Percentiles rank a stretch among this genome's conserved stretches.
Conservation (phyloP, 2,113 vertebrate species). For the Etia nguti region DNA sequence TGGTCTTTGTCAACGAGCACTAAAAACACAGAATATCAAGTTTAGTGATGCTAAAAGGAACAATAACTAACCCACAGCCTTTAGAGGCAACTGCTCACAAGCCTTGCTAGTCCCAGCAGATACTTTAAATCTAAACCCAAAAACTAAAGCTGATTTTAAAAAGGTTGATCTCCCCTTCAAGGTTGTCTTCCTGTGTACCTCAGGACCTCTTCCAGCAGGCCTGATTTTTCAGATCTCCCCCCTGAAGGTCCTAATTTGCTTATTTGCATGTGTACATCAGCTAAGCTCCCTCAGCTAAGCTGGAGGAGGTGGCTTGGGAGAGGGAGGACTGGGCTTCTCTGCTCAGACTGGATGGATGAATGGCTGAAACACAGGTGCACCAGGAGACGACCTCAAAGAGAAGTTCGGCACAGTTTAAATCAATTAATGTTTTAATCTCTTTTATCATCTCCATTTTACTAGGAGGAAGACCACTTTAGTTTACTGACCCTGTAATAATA, state of each 20-base stretch:
- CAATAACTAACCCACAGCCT: neutral
- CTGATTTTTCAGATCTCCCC: neutral
- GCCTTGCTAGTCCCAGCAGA: neutral
- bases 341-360: neutral
- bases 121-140: neutral
- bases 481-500: neutral
- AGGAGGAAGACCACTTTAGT: neutral
- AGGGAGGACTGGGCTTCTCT: neutral
- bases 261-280: neutral
- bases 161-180: neutral
- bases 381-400: neutral
- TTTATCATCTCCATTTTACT: neutral
- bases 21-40: slow-evolving; percentile 33
- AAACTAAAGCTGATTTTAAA: neutral
- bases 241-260: neutral
- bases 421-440: neutral
- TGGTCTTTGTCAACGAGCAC: slow-evolving; percentile 93
- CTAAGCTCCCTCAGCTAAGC: neutral
- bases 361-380: neutral
- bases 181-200: neutral
- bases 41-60: neutral
- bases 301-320: no score
- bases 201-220: neutral
- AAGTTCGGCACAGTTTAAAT: neutral
- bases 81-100: neutral